Conservation (phyloP, 2,113 vertebrate species). For the Callipepla squamata region DNA sequence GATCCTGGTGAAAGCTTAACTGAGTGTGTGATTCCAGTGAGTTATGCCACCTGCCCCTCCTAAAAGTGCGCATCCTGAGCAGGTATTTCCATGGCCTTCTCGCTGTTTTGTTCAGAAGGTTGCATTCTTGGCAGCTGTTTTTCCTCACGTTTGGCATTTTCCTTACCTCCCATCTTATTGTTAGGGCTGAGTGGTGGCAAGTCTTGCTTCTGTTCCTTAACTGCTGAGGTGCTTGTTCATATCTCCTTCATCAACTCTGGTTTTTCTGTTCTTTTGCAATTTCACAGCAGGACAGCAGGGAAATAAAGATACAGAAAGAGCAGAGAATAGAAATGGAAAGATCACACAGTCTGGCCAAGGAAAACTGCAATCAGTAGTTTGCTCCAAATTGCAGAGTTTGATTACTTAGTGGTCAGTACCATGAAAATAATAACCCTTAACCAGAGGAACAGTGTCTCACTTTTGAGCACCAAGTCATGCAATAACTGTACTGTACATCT, state of each 20-base stretch:
- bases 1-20: conserved; percentile 5
- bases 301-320: background rate
- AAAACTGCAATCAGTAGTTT: background rate
- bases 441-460: background rate
- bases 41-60: conserved; percentile 12
- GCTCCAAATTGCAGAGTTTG: background rate
- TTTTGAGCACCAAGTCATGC: background rate
- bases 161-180: background rate
- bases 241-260: background rate
- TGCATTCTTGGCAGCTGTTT: conserved; percentile 29
- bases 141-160: conserved; percentile 37
- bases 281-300: background rate
- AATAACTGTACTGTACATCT: background rate
- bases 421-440: background rate
- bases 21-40: conserved; percentile 5
- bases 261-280: background rate
- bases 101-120: conserved; percentile 1
- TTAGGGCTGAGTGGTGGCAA: background rate
- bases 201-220: conserved; percentile 15
- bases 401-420: background rate
- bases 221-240: background rate
- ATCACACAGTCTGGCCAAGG: background rate
- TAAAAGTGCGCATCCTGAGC: background rate
- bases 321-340: background rate
- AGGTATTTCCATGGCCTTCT: background rate